Evolutionary conservation across 2,888 invertebrate species (phyloP).

Genomic region (Agriotes lineatus): DNA sequence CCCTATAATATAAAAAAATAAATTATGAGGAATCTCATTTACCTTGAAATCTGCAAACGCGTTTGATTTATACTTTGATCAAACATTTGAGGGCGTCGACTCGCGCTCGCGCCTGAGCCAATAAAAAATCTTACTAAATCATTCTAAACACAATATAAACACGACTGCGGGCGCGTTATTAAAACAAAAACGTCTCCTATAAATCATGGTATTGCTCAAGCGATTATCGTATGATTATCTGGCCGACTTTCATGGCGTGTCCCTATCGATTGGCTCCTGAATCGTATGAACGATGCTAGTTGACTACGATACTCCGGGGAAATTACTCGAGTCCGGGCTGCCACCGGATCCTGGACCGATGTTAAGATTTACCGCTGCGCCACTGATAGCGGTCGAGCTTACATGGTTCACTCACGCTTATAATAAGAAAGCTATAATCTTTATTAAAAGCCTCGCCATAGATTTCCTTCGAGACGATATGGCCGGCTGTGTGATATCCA

Average conservation of each 20-base stretch:
- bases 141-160: not conserved
- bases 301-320: constrained; percentile 61
- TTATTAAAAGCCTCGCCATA: constrained; percentile 45
- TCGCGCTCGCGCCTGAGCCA: not conserved
- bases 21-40: constrained; percentile 28
- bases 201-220: not conserved
- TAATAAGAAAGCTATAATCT: constrained; percentile 54
- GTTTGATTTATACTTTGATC: constrained; percentile 28
- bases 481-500: constrained; percentile 22
- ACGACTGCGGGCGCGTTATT: not conserved
- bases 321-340: constrained; percentile 56
- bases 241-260: constrained; percentile 36
- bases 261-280: constrained; percentile 53
- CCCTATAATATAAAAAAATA: constrained; percentile 26
- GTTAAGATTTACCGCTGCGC: constrained; percentile 55
- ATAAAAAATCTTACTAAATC: constrained; percentile 23
- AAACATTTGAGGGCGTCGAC: constrained; percentile 14
- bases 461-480: constrained; percentile 39
- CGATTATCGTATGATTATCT: constrained; percentile 40
- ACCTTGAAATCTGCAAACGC: constrained; percentile 25
- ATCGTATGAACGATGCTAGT: constrained; percentile 56
- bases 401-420: constrained; percentile 49
- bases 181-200: constrained; percentile 2
- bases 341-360: constrained; percentile 54
- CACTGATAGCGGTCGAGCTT: constrained; percentile 49